phyloP scores from a whole-genome alignment of 64 coral and sea anemone species.

The Trachythela sp. region DNA sequence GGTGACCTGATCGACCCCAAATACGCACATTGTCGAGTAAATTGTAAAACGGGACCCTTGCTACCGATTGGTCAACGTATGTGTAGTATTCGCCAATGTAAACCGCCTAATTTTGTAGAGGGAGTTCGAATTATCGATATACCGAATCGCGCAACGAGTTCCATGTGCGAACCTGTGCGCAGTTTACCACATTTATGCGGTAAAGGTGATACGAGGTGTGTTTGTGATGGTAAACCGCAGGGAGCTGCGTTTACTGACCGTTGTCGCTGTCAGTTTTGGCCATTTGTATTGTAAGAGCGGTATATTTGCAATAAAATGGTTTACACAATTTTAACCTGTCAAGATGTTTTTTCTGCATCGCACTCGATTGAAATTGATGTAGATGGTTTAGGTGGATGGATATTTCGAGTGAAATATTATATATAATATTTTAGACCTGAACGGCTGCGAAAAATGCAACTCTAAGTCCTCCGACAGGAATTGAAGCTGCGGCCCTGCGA shows the following conservation, averaged over 20 bases:
- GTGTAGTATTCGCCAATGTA: conserved; percentile 85
- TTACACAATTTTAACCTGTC: too few species aligned
- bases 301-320: background rate
- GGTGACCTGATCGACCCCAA: conserved; percentile 80
- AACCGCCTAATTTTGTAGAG: conserved; percentile 56
- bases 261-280: conserved; percentile 95
- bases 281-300: conserved; percentile 25
- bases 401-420: too few species aligned
- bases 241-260: conserved; percentile 60
- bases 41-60: conserved; percentile 84
- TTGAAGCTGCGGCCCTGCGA: too few species aligned
- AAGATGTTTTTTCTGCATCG: too few species aligned
- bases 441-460: too few species aligned
- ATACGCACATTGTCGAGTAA: conserved; percentile 76
- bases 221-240: conserved; percentile 80
- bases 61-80: conserved; percentile 80
- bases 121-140: conserved; percentile 68
- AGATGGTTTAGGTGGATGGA: too few species aligned
- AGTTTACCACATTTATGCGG: conserved; percentile 63
- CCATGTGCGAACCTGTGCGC: conserved; percentile 71
- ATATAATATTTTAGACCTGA: too few species aligned
- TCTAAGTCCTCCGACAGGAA: too few species aligned
- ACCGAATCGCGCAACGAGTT: conserved; percentile 62
- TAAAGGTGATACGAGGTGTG: conserved; percentile 74
- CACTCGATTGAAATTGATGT: too few species aligned